Evolutionary conservation across 1,140 invertebrate genomes (phyloP).

Genomic region (Argopecten irradians): DNA sequence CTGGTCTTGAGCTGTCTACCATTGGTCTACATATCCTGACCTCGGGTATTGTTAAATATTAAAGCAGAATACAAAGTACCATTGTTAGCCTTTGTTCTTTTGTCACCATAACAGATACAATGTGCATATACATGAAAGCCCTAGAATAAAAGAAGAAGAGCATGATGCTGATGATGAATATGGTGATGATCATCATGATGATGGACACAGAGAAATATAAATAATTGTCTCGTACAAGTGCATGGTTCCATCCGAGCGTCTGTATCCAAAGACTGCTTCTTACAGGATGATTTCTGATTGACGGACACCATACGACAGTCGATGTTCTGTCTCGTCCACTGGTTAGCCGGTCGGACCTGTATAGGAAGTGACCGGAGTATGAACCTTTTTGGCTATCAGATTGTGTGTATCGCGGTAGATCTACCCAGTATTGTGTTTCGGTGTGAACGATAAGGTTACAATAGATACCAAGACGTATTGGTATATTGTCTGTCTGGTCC

Average conservation of each 20-base stretch:
- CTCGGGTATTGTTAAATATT: neutral
- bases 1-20: neutral
- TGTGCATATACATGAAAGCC: no score
- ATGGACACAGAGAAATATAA: no score
- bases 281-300: neutral
- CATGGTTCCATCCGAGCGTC: no score
- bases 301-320: no score
- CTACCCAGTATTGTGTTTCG: neutral
- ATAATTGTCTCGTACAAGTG: no score
- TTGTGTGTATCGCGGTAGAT: slow-evolving; percentile 20
- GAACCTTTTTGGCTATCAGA: neutral
- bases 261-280: no score
- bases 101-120: neutral
- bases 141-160: no score
- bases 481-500: neutral
- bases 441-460: neutral
- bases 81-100: neutral
- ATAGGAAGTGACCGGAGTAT: neutral
- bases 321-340: neutral
- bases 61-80: neutral
- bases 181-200: no score
- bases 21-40: neutral
- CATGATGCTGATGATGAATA: no score
- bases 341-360: no score
- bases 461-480: neutral